Conservation (phyloP, 2,888 invertebrate species). For the Ptycholaimellus sp. region DNA sequence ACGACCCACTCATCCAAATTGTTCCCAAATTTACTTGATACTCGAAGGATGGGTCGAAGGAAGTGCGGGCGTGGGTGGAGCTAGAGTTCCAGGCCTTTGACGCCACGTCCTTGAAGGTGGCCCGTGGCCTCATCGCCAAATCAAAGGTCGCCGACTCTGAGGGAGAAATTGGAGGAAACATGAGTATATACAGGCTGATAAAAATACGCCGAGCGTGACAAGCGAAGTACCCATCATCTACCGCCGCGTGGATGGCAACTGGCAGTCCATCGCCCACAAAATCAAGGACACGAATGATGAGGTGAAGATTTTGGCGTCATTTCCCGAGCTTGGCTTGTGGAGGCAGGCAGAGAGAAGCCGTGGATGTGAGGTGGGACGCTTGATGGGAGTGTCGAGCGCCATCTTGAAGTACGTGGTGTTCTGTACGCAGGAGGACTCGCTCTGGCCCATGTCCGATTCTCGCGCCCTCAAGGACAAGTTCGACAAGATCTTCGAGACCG, state of each 20-base stretch:
- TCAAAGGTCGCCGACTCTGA: too few species aligned
- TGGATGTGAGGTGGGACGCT: conserved; percentile 23
- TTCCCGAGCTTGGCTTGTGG: background rate
- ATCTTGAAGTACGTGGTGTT: conserved; percentile 87
- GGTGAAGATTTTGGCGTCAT: too few species aligned
- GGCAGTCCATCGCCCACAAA: too few species aligned
- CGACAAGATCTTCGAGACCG: conserved; percentile 90
- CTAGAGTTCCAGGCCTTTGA: conserved; percentile 37
- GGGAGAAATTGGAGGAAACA: too few species aligned
- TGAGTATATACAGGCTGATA: too few species aligned
- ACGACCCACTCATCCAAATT: too few species aligned
- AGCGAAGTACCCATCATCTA: background rate
- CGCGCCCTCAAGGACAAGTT: conserved; percentile 78
- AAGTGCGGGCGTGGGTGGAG: conserved; percentile 34
- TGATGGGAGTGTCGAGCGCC: conserved; percentile 69
- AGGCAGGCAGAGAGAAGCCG: background rate
- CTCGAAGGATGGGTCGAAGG: conserved; percentile 35
- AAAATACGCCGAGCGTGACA: background rate
- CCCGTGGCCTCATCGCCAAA: conserved; percentile 16
- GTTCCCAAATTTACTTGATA: too few species aligned
- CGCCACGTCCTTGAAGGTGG: conserved; percentile 40
- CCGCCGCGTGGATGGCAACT: too few species aligned
- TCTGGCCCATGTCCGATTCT: conserved; percentile 75
- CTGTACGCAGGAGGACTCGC: conserved; percentile 92
- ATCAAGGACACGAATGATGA: background rate